Conservation (phyloP, 2,888 invertebrate genomes). For the Plagodis dolabraria region DNA sequence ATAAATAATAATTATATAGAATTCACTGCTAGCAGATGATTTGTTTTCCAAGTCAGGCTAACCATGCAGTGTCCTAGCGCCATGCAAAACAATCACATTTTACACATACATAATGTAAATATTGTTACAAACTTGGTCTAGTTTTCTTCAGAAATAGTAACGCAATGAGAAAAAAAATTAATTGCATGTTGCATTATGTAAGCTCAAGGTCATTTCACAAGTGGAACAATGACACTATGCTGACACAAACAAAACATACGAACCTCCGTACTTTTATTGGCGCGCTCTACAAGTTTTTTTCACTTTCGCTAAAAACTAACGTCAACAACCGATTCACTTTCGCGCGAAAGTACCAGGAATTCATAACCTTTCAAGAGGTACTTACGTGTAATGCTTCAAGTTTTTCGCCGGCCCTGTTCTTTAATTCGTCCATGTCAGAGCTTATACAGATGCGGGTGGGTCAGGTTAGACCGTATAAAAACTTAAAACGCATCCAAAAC, state of each 20-base stretch:
- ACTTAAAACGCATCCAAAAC: slow-evolving; percentile 68
- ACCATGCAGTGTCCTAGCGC: no score
- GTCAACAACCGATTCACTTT: slow-evolving; percentile 53
- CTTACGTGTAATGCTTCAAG: slow-evolving; percentile 79
- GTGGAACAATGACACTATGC: slow-evolving; percentile 53
- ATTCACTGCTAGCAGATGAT: no score
- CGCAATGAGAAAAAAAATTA: background rate
- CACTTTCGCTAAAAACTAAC: slow-evolving; percentile 40
- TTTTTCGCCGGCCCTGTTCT: slow-evolving; percentile 76
- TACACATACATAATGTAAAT: no score
- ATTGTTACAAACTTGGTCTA: no score
- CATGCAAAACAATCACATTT: no score
- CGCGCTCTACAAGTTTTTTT: slow-evolving; percentile 33
- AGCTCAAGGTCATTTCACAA: slow-evolving; percentile 57
- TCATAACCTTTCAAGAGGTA: slow-evolving; percentile 49
- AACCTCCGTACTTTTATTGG: slow-evolving; percentile 6
- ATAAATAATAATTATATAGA: no score
- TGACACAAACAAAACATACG: slow-evolving; percentile 51
- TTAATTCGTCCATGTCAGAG: slow-evolving; percentile 77
- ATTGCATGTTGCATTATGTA: slow-evolving; percentile 55
- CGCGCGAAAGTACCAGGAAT: slow-evolving; percentile 62
- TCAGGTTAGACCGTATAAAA: slow-evolving; percentile 58
- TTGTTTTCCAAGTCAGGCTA: no score
- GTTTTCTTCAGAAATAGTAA: no score
- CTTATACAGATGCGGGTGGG: slow-evolving; percentile 54